Conservation (phyloP, 2,113 vertebrate genomes). For the Sisor rabdophorus region DNA sequence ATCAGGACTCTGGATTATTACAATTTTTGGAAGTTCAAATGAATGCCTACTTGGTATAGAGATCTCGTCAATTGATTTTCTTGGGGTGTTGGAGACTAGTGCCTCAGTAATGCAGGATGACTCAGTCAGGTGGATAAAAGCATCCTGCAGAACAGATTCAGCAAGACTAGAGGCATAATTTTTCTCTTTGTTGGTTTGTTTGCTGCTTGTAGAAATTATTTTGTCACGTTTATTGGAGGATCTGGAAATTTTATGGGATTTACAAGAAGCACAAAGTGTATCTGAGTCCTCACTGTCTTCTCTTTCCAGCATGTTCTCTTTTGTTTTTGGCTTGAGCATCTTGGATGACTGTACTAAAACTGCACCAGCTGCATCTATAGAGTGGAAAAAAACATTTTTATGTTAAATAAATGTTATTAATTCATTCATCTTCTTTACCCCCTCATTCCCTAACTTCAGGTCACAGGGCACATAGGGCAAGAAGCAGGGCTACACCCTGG, state of each 20-base stretch:
- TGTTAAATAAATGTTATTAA: too few species aligned
- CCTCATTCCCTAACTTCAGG: too few species aligned
- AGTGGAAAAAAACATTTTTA: slow-evolving; percentile 15
- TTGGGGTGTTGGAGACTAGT: slow-evolving; percentile 59
- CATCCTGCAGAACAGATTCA: slow-evolving; percentile 91
- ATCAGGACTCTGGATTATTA: slow-evolving; percentile 94
- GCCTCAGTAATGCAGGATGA: slow-evolving; percentile 72
- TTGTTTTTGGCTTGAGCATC: slow-evolving; percentile 54
- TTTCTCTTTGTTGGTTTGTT: slow-evolving; percentile 55
- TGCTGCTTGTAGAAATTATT: slow-evolving; percentile 38
- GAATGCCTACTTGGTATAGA: slow-evolving; percentile 70
- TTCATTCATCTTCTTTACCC: too few species aligned
- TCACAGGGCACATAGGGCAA: too few species aligned
- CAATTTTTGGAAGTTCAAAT: slow-evolving; percentile 92
- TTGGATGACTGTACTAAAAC: slow-evolving; percentile 56
- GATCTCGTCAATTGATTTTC: slow-evolving; percentile 54
- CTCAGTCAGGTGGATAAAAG: slow-evolving; percentile 88
- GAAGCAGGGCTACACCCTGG: too few species aligned
- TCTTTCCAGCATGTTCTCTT: slow-evolving; percentile 55
- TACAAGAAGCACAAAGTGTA: slow-evolving; percentile 44
- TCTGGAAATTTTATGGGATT: slow-evolving; percentile 41
- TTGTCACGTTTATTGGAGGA: slow-evolving; percentile 43
- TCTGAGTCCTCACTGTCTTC: slow-evolving; percentile 61
- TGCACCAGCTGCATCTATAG: slow-evolving; percentile 61
- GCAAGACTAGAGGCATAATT: slow-evolving; percentile 89